A percentile compares a stretch with the other conserved stretches of the same genome.
Evolutionary conservation across 2,797 vertebrate genomes (phyloP).

Genomic region (Syncerus caffer): DNA sequence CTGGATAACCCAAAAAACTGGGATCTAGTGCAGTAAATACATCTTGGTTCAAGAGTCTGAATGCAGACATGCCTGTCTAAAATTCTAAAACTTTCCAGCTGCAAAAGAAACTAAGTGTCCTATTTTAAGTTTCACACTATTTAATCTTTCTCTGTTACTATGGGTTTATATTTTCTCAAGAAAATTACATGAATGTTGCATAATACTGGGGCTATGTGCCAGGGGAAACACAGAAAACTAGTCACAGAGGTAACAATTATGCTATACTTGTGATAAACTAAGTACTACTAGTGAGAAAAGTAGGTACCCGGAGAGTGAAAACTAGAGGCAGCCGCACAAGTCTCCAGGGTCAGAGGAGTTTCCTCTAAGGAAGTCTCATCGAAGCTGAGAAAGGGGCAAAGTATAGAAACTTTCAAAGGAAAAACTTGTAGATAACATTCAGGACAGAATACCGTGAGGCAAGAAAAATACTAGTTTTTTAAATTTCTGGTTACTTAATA

Average conservation of each 20-base stretch:
- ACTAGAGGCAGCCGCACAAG: neutral
- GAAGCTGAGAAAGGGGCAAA: neutral
- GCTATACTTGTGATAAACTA: neutral
- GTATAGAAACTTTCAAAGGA: neutral
- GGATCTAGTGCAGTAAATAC: slow-evolving; percentile 72
- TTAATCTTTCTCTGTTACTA: slow-evolving; percentile 9
- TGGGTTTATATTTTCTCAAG: neutral
- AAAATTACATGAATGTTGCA: neutral
- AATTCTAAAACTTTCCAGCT: slow-evolving; percentile 33
- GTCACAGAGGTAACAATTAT: neutral
- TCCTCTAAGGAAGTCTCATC: neutral
- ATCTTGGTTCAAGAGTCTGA: slow-evolving; percentile 4
- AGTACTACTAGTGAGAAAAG: neutral
- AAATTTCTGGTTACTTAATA: neutral
- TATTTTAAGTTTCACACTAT: neutral
- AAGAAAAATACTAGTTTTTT: slow-evolving; percentile 2
- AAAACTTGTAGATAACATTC: neutral
- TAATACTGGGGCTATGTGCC: neutral
- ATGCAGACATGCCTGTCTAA: slow-evolving; percentile 9
- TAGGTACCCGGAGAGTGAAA: neutral
- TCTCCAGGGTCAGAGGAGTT: neutral
- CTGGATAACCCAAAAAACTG: slow-evolving; percentile 82
- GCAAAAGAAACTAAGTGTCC: neutral
- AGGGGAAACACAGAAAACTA: neutral
- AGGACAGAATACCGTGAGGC: neutral